Conservation (phyloP, 2,797 vertebrate genomes). For the Peromyscus nudipes region DNA sequence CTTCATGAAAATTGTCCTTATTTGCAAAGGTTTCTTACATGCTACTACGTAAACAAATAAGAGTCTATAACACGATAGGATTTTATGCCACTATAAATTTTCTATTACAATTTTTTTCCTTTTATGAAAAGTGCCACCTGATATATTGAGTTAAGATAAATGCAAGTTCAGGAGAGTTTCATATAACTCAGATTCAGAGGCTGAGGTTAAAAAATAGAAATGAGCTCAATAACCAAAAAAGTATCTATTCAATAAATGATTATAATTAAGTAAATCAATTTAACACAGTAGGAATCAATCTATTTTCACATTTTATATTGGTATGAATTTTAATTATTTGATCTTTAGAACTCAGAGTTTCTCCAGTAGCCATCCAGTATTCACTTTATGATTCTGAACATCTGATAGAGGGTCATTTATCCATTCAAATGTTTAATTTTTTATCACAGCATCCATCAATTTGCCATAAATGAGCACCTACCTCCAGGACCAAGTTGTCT, state of each 20-base stretch:
- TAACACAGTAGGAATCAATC: background rate
- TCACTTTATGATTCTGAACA: background rate
- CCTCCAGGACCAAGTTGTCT: background rate
- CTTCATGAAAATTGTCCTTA: background rate
- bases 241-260: conserved; percentile 23
- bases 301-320: background rate
- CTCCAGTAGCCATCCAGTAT: background rate
- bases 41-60: background rate
- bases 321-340: conserved; percentile 17
- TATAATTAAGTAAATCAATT: conserved; percentile 12
- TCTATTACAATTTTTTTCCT: background rate
- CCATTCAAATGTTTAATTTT: background rate
- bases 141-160: background rate
- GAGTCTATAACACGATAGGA: background rate
- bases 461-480: background rate
- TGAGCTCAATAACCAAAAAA: background rate
- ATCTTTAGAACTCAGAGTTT: conserved; percentile 42
- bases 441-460: background rate
- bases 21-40: background rate
- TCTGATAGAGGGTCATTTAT: conserved; percentile 5
- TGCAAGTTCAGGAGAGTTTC: background rate
- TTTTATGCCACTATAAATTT: background rate
- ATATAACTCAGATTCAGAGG: background rate
- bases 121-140: conserved; percentile 31
- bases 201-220: background rate